Conservation (phyloP, 2,888 invertebrate genomes). For the Fabriciana adippe region DNA sequence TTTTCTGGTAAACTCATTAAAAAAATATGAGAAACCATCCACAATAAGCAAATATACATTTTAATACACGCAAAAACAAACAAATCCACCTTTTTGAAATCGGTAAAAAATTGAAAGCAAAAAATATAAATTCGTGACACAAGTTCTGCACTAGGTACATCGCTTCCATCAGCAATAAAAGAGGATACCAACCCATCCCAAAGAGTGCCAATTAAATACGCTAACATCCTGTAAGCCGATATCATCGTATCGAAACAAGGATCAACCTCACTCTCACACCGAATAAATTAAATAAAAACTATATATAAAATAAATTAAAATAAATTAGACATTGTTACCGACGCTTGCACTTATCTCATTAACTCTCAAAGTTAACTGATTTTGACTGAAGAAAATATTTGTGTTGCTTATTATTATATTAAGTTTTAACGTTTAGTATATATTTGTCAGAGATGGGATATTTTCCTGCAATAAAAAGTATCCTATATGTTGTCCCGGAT, state of each 20-base stretch:
- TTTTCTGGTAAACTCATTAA: no score
- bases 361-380: constrained; percentile 34
- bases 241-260: constrained; percentile 79
- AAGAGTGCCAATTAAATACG: constrained; percentile 76
- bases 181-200: constrained; percentile 65
- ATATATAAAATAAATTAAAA: constrained; percentile 78
- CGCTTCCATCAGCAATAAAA: constrained; percentile 63
- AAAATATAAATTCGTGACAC: constrained; percentile 43
- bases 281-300: constrained; percentile 80
- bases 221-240: constrained; percentile 78
- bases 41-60: constrained; percentile 14
- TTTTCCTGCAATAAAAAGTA: no score
- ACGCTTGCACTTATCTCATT: constrained; percentile 55
- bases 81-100: no score
- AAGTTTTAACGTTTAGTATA: no score
- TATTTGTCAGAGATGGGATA: no score
- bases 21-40: background rate
- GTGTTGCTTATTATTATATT: background rate
- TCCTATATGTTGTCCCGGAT: no score
- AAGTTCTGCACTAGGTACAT: constrained; percentile 37
- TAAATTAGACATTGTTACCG: constrained; percentile 64
- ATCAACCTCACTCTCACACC: constrained; percentile 75
- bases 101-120: background rate
- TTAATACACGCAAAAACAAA: background rate
- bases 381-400: background rate